Conservation (phyloP, 2,113 vertebrate genomes). For the Rhizomys pruinosus region DNA sequence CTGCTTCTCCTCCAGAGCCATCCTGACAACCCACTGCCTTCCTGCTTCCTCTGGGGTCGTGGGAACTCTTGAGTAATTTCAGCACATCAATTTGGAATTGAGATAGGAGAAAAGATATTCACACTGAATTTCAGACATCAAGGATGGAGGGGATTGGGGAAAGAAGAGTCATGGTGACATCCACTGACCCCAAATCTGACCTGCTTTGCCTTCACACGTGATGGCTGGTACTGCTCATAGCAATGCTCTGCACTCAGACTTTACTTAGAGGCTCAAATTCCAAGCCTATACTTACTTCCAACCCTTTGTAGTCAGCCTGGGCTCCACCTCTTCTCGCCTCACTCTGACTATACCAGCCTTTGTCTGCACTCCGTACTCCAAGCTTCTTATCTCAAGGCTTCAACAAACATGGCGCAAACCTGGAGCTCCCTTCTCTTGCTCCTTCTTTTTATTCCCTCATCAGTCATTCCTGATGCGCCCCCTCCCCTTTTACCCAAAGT, state of each 20-base stretch:
- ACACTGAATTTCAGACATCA: not conserved
- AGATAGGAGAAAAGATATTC: not conserved
- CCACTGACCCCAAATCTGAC: not conserved
- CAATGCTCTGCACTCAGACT: not conserved
- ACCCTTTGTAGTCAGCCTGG: not conserved
- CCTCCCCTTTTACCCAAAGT: too few species aligned
- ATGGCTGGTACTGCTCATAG: not conserved
- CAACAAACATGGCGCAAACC: not conserved
- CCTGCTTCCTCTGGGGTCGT: not conserved
- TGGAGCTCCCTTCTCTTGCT: not conserved
- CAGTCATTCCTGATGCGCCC: too few species aligned
- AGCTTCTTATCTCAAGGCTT: not conserved
- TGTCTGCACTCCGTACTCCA: not conserved
- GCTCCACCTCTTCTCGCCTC: not conserved
- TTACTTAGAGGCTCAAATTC: not conserved
- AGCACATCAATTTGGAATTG: not conserved
- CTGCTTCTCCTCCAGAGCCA: not conserved
- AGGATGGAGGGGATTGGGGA: too few species aligned
- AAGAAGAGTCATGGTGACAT: not conserved
- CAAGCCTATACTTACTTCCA: not conserved
- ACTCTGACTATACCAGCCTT: not conserved
- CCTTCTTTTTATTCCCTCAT: not conserved
- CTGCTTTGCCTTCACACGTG: not conserved
- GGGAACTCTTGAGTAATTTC: not conserved
- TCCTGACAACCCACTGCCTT: not conserved